A percentile compares a stretch with the other conserved stretches of the same genome.
phyloP scores from a whole-genome alignment of 2,113 vertebrate genomes.

The Emberiza fucata region DNA sequence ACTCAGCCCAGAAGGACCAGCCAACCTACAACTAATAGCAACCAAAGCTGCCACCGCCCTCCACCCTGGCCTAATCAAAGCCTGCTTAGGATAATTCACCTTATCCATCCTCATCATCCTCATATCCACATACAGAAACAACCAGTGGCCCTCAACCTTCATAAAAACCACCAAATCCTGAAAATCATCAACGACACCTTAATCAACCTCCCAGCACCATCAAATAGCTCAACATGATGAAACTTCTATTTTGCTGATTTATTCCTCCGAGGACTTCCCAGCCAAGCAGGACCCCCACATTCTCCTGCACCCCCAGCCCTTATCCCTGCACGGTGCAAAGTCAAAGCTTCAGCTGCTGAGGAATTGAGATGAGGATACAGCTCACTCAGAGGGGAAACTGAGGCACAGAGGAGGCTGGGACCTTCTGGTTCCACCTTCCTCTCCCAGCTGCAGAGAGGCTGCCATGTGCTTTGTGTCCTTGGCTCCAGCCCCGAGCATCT shows the following conservation, averaged over 20 bases:
- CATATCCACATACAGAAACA: too few relatives aligned
- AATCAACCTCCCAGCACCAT: too few relatives aligned
- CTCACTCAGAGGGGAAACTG: accelerated
- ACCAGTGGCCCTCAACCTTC: too few relatives aligned
- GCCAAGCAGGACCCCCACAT: background rate
- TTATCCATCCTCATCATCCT: too few relatives aligned
- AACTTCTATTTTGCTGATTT: background rate
- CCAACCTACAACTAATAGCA: too few relatives aligned
- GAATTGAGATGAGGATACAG: accelerated
- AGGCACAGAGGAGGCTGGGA: background rate
- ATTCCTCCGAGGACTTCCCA: background rate
- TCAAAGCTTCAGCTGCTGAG: background rate
- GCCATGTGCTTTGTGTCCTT: accelerated
- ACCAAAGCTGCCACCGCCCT: too few relatives aligned
- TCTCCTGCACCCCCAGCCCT: background rate
- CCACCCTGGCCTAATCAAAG: too few relatives aligned
- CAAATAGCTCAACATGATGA: too few relatives aligned
- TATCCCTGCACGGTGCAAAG: background rate
- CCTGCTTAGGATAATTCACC: too few relatives aligned
- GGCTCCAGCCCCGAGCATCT: background rate
- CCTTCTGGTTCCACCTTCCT: background rate
- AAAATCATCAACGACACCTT: too few relatives aligned
- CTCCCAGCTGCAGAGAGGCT: background rate
- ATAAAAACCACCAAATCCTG: too few relatives aligned
- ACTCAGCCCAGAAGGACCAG: too few relatives aligned